Conservation (phyloP, 37 sponge, comb jelly and placozoan species). For the Tethya wilhelma region DNA sequence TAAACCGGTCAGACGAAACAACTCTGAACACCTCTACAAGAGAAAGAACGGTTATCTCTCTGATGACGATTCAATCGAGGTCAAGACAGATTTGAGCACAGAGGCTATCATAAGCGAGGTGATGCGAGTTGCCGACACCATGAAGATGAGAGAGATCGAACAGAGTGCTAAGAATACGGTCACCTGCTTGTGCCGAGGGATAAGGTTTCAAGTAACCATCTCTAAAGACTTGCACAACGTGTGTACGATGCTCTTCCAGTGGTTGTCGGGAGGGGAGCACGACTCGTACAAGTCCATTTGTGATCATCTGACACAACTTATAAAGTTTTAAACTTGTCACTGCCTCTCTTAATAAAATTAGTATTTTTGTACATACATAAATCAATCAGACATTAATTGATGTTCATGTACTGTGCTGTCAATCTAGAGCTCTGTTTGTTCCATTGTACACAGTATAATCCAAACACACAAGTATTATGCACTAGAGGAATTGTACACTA, state of each 20-base stretch:
- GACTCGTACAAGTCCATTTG: constrained; percentile 29
- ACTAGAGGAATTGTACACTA: too few relatives aligned
- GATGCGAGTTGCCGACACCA: constrained; percentile 26
- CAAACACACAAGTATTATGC: too few relatives aligned
- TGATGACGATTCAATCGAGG: not conserved
- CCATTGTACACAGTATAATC: too few relatives aligned
- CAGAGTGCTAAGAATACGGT: not conserved
- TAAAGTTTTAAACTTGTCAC: not conserved
- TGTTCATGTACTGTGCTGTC: too few relatives aligned
- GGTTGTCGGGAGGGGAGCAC: constrained; percentile 48
- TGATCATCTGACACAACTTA: not conserved
- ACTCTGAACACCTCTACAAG: not conserved
- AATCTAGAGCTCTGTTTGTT: too few relatives aligned
- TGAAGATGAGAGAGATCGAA: constrained; percentile 29
- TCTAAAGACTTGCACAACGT: constrained; percentile 6
- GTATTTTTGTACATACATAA: not conserved
- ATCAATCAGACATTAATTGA: not conserved
- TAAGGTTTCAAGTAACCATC: constrained; percentile 23
- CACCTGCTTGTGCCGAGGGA: constrained; percentile 4
- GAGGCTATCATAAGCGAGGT: constrained; percentile 54
- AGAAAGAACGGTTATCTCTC: constrained; percentile 9
- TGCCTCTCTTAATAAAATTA: not conserved
- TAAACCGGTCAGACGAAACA: not conserved
- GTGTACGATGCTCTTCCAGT: constrained; percentile 56
- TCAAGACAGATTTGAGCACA: constrained; percentile 15